Conservation (phyloP, 30 jellyfish, hydroid and myxozoan genomes). For the Aurelia sp. region DNA sequence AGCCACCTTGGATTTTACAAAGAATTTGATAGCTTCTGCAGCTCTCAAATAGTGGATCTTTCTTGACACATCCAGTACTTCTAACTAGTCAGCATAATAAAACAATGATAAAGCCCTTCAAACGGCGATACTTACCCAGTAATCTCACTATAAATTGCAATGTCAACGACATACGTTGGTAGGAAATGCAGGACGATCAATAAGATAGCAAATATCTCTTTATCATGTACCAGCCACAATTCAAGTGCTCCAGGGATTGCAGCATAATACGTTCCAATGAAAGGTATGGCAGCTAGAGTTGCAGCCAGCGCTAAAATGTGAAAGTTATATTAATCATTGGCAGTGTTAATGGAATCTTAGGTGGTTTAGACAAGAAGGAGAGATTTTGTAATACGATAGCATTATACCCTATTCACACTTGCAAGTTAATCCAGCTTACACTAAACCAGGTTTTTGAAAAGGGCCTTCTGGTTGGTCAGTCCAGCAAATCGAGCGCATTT, state of each 20-base stretch:
- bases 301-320: slow-evolving; percentile 87
- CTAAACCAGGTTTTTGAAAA: no score
- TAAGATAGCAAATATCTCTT: slow-evolving; percentile 76
- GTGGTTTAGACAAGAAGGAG: no score
- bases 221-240: slow-evolving; percentile 89
- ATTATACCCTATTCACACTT: no score
- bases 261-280: slow-evolving; percentile 95
- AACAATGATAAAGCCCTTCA: neutral
- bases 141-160: slow-evolving; percentile 92
- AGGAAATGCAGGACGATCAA: slow-evolving; percentile 77
- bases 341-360: no score
- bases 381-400: no score
- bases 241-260: slow-evolving; percentile 94
- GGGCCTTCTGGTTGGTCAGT: no score
- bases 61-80: neutral
- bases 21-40: neutral
- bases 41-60: neutral
- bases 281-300: slow-evolving; percentile 87
- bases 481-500: no score
- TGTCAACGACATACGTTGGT: slow-evolving; percentile 92
- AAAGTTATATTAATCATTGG: neutral
- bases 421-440: no score
- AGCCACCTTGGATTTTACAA: neutral
- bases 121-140: slow-evolving; percentile 53
- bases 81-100: neutral